Conservation (phyloP, 2,888 invertebrate species). For the Lithosia quadra region DNA sequence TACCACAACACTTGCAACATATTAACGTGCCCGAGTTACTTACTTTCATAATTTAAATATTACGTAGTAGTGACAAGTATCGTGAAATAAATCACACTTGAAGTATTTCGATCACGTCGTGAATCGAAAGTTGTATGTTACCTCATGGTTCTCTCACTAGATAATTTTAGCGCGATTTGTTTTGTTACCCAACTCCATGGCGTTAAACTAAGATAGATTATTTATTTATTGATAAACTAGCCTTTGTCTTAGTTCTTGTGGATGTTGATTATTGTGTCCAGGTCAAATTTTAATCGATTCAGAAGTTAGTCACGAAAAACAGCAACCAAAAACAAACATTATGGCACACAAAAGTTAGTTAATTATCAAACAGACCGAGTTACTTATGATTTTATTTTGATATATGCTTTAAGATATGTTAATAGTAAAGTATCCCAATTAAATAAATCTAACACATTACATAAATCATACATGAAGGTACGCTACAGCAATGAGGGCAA, state of each 20-base stretch:
- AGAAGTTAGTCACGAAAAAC: too few species aligned
- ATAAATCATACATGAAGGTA: conserved; percentile 43
- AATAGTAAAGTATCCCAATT: too few species aligned
- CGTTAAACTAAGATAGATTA: not conserved
- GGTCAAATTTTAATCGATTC: not conserved
- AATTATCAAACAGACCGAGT: not conserved
- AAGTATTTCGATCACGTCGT: conserved; percentile 27
- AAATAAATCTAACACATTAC: conserved; percentile 17
- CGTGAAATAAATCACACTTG: conserved; percentile 18
- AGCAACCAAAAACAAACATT: too few species aligned
- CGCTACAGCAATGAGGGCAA: conserved; percentile 55
- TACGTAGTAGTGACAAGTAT: conserved; percentile 9
- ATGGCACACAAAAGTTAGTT: too few species aligned
- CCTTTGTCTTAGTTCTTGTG: not conserved
- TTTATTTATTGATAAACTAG: not conserved
- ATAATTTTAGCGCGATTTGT: conserved; percentile 20
- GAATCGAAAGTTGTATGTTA: conserved; percentile 48
- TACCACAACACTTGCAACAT: conserved; percentile 44
- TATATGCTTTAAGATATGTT: too few species aligned
- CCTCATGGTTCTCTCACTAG: conserved; percentile 27
- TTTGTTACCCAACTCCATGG: conserved; percentile 14
- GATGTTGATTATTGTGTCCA: not conserved
- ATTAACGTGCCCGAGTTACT: conserved; percentile 20
- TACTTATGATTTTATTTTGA: not conserved
- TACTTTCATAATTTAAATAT: conserved; percentile 25